These are phyloP conservation scores for Nothoprocta pentlandii DNA, from an alignment of 2,113 vertebrate genomes.

Conservation along the genomic window DNA sequence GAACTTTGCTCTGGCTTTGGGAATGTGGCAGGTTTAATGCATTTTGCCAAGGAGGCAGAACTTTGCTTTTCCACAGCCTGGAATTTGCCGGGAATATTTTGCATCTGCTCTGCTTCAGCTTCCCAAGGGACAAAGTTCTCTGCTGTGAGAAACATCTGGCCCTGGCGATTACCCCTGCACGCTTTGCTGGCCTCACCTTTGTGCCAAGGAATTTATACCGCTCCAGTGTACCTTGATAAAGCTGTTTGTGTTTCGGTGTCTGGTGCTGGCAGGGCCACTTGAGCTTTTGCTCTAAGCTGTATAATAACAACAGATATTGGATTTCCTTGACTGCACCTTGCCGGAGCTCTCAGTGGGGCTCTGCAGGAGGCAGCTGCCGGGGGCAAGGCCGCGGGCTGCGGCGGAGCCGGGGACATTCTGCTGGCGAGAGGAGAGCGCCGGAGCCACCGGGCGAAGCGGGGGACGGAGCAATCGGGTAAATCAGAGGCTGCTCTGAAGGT, in stretches of 20 bases:
- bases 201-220: background rate
- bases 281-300: background rate
- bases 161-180: background rate
- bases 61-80: background rate
- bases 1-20: background rate
- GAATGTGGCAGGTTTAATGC: background rate
- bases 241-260: background rate
- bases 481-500: background rate
- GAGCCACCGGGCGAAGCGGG: background rate
- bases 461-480: no score
- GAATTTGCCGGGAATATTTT: background rate
- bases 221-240: background rate
- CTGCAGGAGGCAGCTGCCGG: background rate
- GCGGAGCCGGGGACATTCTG: background rate
- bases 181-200: background rate
- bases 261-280: background rate
- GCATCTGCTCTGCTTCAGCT: background rate
- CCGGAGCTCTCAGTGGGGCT: background rate
- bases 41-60: background rate
- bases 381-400: no score
- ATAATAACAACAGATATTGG: background rate
- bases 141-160: background rate
- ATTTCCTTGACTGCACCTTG: background rate
- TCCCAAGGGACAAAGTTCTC: background rate
- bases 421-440: no score